These are phyloP conservation scores for Physocephala rufipes DNA, from an alignment of 2,888 invertebrate species.

Conservation along the genomic window DNA sequence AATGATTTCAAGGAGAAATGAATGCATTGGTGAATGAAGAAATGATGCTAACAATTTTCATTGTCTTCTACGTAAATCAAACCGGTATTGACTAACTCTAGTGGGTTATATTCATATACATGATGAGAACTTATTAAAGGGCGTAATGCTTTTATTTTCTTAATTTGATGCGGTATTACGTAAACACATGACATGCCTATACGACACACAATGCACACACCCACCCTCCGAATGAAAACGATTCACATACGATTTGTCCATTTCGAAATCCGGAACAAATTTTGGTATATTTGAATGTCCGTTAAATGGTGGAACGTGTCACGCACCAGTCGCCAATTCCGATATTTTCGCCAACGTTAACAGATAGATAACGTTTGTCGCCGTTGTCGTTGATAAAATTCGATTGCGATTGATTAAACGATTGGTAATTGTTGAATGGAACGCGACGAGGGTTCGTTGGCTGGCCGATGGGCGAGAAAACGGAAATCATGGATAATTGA, in stretches of 20 bases:
- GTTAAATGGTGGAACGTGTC: conserved; percentile 25
- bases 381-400: conserved; percentile 16
- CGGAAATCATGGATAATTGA: background rate
- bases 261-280: conserved; percentile 3
- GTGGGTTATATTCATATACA: too few relatives aligned
- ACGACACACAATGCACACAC: too few relatives aligned
- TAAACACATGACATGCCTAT: background rate
- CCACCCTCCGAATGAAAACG: background rate
- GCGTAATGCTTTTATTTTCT: background rate
- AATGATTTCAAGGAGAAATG: too few relatives aligned
- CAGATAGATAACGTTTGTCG: too few relatives aligned
- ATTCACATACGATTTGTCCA: background rate
- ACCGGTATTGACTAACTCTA: too few relatives aligned
- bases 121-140: background rate
- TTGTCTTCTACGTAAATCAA: background rate
- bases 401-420: background rate
- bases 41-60: conserved; percentile 20
- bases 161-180: conserved; percentile 25
- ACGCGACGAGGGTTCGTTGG: background rate
- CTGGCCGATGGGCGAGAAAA: background rate
- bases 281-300: conserved; percentile 12
- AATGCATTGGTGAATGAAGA: background rate
- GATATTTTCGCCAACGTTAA: too few relatives aligned
- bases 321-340: background rate
- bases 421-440: background rate